Evolutionary conservation across 2,797 vertebrate genomes (phyloP).

Genomic region (Sebastes baramenuke): DNA sequence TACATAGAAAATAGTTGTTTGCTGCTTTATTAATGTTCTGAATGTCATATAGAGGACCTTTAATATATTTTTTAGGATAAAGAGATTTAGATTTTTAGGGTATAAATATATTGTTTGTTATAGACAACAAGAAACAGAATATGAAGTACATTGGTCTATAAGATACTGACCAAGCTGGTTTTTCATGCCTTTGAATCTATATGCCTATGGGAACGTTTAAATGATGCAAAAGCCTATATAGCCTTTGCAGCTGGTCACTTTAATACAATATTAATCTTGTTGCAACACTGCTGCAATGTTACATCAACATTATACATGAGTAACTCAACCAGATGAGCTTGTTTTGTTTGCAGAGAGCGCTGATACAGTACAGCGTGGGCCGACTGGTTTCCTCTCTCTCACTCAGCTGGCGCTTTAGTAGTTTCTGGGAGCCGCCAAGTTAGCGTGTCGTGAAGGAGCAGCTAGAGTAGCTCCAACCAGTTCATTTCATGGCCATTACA

Average conservation of each 20-base stretch:
- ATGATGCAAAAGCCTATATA: neutral
- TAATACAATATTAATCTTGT: constrained; percentile 10
- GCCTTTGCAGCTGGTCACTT: neutral
- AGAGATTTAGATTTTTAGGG: neutral
- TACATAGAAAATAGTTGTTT: too few relatives aligned
- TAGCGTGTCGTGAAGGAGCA: neutral
- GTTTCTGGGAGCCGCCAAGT: constrained; percentile 7
- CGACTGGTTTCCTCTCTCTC: neutral
- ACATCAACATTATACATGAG: constrained; percentile 17
- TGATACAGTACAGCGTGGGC: neutral
- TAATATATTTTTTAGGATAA: neutral
- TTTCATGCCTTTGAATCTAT: constrained; percentile 2
- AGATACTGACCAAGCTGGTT: neutral
- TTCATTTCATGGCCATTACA: constrained; percentile 73
- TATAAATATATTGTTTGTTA: neutral
- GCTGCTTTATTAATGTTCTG: too few relatives aligned
- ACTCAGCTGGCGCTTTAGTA: neutral
- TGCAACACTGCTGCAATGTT: constrained; percentile 18
- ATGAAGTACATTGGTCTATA: neutral
- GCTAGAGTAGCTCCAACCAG: constrained; percentile 5
- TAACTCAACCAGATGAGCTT: constrained; percentile 1
- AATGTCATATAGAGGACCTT: too few relatives aligned
- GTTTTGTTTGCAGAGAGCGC: neutral
- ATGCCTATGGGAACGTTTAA: neutral
- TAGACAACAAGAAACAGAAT: neutral